Conservation (phyloP, 2,797 vertebrate species). For the Todus mexicanus region DNA sequence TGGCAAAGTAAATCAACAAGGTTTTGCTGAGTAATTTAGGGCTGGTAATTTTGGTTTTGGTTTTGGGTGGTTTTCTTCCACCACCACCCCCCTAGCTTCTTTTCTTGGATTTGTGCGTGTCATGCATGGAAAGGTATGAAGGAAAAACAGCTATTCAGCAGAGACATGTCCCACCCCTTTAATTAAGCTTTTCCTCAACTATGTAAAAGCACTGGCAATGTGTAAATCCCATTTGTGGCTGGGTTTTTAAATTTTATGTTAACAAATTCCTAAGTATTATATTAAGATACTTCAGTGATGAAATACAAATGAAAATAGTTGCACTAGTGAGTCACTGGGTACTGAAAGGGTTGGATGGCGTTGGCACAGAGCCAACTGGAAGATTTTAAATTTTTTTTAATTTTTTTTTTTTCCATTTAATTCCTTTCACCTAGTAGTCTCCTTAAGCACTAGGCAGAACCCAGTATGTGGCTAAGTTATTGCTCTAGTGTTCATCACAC, state of each 20-base stretch:
- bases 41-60: not conserved
- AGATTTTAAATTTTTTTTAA: conserved; percentile 10
- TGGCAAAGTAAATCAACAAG: not conserved
- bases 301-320: conserved; percentile 43
- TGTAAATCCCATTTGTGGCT: conserved; percentile 27
- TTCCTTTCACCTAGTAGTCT: conserved; percentile 50
- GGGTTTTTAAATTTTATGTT: not conserved
- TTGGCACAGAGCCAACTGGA: conserved; percentile 32
- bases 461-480: conserved; percentile 58
- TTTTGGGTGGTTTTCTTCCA: conserved; percentile 20
- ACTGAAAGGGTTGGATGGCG: conserved; percentile 11
- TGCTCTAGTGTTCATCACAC: conserved; percentile 58
- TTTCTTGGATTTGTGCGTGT: conserved; percentile 45
- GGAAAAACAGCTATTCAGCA: conserved; percentile 52
- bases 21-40: not conserved
- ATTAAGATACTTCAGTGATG: conserved; percentile 4
- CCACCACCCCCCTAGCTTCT: not conserved
- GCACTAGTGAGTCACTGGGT: conserved; percentile 4
- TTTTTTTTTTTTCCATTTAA: conserved; percentile 31
- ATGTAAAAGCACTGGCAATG: conserved; percentile 42
- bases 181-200: conserved; percentile 53
- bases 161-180: conserved; percentile 27
- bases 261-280: conserved; percentile 34
- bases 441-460: conserved; percentile 40
- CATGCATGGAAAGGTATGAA: conserved; percentile 51